These are phyloP conservation scores for Tupiocoris notatus DNA, from an alignment of 2,888 invertebrate genomes.

Conservation along the genomic window DNA sequence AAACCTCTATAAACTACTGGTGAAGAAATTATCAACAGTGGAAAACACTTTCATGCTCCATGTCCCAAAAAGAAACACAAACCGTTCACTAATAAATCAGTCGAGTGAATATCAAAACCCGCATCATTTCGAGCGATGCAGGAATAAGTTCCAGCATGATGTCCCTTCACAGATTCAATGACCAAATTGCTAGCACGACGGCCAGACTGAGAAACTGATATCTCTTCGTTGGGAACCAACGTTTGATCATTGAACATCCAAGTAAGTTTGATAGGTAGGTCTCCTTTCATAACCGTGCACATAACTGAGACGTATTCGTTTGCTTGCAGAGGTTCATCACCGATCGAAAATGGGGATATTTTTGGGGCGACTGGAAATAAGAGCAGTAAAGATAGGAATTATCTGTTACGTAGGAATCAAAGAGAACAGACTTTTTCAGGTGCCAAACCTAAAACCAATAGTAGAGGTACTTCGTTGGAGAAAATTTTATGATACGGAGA, in stretches of 20 bases:
- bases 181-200: constrained; percentile 63
- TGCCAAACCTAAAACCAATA: neutral
- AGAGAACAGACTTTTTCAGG: neutral
- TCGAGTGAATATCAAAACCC: constrained; percentile 65
- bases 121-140: constrained; percentile 71
- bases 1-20: neutral
- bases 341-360: constrained; percentile 50
- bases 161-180: constrained; percentile 54
- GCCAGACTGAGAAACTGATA: constrained; percentile 60
- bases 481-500: too few relatives aligned
- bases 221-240: constrained; percentile 57
- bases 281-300: constrained; percentile 60
- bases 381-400: neutral
- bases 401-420: neutral
- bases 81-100: constrained; percentile 72
- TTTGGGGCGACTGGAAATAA: constrained; percentile 49
- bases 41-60: constrained; percentile 1
- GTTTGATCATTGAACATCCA: constrained; percentile 63
- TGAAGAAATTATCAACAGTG: neutral
- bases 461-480: neutral
- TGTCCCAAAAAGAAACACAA: constrained; percentile 23
- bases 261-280: constrained; percentile 64
- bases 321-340: constrained; percentile 48
- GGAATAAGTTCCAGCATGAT: constrained; percentile 73
- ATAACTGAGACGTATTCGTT: constrained; percentile 55